Conservation (phyloP, 2,888 invertebrate genomes). For the Drosophila helvetica region DNA sequence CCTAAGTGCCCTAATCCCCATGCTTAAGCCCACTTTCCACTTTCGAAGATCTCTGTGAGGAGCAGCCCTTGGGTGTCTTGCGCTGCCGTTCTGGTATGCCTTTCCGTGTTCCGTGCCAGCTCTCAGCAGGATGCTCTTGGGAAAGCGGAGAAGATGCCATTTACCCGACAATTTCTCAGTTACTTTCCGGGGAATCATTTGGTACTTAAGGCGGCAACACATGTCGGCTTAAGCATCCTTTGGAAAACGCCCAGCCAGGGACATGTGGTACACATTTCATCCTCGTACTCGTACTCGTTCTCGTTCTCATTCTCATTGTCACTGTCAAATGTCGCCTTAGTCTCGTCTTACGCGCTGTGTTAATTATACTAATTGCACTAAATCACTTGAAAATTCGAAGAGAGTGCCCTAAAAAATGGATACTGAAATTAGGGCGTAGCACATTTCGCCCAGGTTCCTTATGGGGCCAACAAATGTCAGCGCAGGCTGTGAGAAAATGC, state of each 20-base stretch:
- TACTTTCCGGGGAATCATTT: conserved; percentile 59
- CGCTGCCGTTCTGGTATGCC: background rate
- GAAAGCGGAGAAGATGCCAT: conserved; percentile 34
- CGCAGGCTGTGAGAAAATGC: conserved; percentile 67
- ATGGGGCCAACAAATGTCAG: conserved; percentile 46
- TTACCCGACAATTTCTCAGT: conserved; percentile 39
- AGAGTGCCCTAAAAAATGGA: conserved; percentile 43
- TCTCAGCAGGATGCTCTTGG: conserved; percentile 7
- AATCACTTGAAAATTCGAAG: conserved; percentile 72
- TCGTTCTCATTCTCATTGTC: conserved; percentile 22
- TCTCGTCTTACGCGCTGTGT: conserved; percentile 74
- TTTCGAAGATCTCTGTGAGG: background rate
- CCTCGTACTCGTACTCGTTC: conserved; percentile 2
- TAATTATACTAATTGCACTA: conserved; percentile 79
- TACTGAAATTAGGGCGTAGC: conserved; percentile 63
- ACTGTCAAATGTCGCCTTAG: conserved; percentile 73
- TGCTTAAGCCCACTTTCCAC: background rate
- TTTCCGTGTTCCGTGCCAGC: background rate
- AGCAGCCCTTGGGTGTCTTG: background rate
- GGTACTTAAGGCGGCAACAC: conserved; percentile 59
- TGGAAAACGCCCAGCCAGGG: conserved; percentile 33
- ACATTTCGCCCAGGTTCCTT: conserved; percentile 40
- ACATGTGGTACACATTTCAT: conserved; percentile 67
- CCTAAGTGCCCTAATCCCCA: background rate
- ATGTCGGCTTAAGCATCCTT: conserved; percentile 69